A percentile compares a stretch with the other conserved stretches of the same genome.
These are phyloP conservation scores for Drosophila limbata DNA, from an alignment of 2,888 invertebrate genomes.

Conservation along the genomic window DNA sequence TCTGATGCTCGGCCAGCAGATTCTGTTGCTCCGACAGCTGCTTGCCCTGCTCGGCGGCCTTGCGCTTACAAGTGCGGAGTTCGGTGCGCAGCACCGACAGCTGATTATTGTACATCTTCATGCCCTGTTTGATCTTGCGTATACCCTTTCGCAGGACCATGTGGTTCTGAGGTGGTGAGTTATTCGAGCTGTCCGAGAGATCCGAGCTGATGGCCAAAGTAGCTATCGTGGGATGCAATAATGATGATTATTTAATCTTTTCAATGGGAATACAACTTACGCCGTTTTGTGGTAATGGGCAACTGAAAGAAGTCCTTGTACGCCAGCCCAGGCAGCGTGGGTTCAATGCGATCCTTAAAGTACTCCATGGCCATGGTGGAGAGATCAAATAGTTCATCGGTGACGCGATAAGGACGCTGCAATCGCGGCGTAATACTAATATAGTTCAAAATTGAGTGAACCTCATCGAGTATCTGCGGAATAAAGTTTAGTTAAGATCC, in stretches of 20 bases:
- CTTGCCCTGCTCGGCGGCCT: slow-evolving; percentile 93
- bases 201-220: slow-evolving; percentile 82
- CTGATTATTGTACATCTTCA: slow-evolving; percentile 95
- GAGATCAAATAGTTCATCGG: slow-evolving; percentile 96
- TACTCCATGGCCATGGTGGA: slow-evolving; percentile 99
- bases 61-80: slow-evolving; percentile 91
- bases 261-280: slow-evolving; percentile 55
- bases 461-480: slow-evolving; percentile 94
- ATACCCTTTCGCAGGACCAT: slow-evolving; percentile 94
- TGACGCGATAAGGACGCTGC: slow-evolving; percentile 95
- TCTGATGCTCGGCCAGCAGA: slow-evolving; percentile 90
- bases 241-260: background rate
- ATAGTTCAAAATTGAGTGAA: slow-evolving; percentile 93
- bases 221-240: slow-evolving; percentile 64
- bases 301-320: slow-evolving; percentile 92
- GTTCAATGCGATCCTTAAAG: slow-evolving; percentile 97
- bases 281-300: slow-evolving; percentile 83
- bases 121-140: slow-evolving; percentile 94
- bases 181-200: slow-evolving; percentile 79
- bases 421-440: slow-evolving; percentile 93
- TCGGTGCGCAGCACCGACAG: slow-evolving; percentile 92
- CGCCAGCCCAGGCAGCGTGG: slow-evolving; percentile 94
- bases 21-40: slow-evolving; percentile 92
- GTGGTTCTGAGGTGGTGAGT: slow-evolving; percentile 91
- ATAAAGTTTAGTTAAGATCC: background rate